A percentile compares a stretch with the other conserved stretches of the same genome.
Evolutionary conservation across 92 coral and sea anemone genomes (phyloP).

Genomic region (Parazoanthus swiftii): DNA sequence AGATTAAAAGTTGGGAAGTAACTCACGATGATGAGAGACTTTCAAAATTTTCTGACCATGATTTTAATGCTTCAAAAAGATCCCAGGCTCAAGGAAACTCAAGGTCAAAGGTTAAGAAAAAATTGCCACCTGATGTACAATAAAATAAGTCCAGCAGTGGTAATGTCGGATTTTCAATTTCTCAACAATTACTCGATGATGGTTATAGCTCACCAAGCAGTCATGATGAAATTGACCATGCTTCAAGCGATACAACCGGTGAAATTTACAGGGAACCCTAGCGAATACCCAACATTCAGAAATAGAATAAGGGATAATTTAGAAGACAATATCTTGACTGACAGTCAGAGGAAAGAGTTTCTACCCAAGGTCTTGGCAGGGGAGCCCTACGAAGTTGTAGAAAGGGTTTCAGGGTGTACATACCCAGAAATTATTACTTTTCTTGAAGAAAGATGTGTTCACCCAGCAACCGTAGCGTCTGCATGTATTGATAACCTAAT

Average conservation of each 20-base stretch:
- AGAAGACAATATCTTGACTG: conserved; percentile 50
- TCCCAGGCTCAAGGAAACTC: not conserved
- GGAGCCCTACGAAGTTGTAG: conserved; percentile 61
- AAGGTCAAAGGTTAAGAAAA: not conserved
- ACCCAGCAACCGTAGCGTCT: conserved; percentile 63
- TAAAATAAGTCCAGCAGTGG: no score
- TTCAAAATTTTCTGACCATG: not conserved
- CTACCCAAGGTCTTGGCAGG: conserved; percentile 57
- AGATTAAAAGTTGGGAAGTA: conserved; percentile 2
- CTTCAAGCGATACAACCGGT: conserved; percentile 68
- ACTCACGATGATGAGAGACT: not conserved
- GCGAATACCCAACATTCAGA: conserved; percentile 52
- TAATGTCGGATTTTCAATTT: no score
- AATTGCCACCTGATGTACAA: no score
- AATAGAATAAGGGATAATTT: conserved; percentile 43
- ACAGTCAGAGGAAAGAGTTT: conserved; percentile 55
- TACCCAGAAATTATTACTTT: conserved; percentile 45
- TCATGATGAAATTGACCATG: conserved; percentile 9
- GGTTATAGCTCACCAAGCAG: not conserved
- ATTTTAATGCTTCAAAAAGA: not conserved
- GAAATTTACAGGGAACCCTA: conserved; percentile 51
- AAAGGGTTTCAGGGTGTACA: conserved; percentile 56
- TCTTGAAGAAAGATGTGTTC: conserved; percentile 59
- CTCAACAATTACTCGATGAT: not conserved
- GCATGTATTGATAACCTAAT: conserved; percentile 59